Evolutionary conservation across 1,140 invertebrate species (phyloP).

Genomic region (Neodiprion virginianus): DNA sequence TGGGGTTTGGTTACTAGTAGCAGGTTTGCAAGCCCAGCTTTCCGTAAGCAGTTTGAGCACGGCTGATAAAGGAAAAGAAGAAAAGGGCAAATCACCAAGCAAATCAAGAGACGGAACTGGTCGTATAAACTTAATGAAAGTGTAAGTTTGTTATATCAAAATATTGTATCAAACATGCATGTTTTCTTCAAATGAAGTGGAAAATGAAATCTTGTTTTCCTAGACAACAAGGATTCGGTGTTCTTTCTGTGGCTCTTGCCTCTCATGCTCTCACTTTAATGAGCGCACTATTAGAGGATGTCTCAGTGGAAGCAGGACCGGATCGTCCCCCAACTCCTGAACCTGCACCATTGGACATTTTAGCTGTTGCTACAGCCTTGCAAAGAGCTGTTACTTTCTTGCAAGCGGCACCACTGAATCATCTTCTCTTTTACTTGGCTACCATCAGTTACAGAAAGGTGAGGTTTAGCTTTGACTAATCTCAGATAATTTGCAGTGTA

Average conservation of each 20-base stretch:
- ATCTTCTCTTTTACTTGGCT: constrained; percentile 85
- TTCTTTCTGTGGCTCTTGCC: constrained; percentile 81
- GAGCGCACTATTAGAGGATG: constrained; percentile 65
- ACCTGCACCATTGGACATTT: constrained; percentile 66
- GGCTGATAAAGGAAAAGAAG: constrained; percentile 66
- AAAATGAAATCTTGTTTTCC: constrained; percentile 23
- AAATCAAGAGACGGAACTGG: constrained; percentile 68
- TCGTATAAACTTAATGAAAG: constrained; percentile 73
- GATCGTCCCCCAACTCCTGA: constrained; percentile 51
- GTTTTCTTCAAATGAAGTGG: constrained; percentile 47
- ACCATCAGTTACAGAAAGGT: constrained; percentile 89
- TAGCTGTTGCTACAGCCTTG: constrained; percentile 69
- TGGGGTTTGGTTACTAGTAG: constrained; percentile 85
- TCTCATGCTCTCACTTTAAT: constrained; percentile 74
- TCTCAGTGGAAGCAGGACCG: constrained; percentile 63
- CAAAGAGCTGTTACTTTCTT: constrained; percentile 73
- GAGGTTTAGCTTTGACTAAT: constrained; percentile 22
- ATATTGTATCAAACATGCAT: not conserved
- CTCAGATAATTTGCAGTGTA: constrained; percentile 8
- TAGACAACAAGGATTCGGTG: constrained; percentile 81
- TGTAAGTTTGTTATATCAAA: constrained; percentile 61
- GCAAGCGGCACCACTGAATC: constrained; percentile 72
- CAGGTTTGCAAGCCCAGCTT: constrained; percentile 80
- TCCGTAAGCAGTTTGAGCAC: constrained; percentile 64
- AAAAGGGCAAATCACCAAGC: constrained; percentile 71